These are phyloP conservation scores for Phasia obesa DNA, from an alignment of 2,888 invertebrate genomes.

Conservation along the genomic window DNA sequence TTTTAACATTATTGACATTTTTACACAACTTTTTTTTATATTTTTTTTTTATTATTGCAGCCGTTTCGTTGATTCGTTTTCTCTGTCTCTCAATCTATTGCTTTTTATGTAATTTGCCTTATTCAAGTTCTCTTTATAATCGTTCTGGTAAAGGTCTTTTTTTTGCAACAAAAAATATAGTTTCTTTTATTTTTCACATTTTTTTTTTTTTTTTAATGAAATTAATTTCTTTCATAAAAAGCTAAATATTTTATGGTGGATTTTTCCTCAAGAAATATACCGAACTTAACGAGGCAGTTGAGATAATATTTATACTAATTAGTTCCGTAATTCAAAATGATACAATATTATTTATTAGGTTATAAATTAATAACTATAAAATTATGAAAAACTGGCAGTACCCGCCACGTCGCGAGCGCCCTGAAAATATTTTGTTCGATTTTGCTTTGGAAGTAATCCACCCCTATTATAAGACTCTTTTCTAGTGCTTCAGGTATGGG, in stretches of 20 bases:
- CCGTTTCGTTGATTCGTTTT: not conserved
- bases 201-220: constrained; percentile 15
- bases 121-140: no score
- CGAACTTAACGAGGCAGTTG: constrained; percentile 20
- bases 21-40: constrained; percentile 36
- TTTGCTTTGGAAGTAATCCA: no score
- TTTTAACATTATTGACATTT: constrained; percentile 62
- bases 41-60: not conserved
- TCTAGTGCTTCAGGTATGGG: no score
- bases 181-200: not conserved
- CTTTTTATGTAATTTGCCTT: not conserved
- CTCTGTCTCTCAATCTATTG: not conserved
- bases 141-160: no score
- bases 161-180: no score
- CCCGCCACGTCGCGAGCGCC: no score
- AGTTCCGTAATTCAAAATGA: constrained; percentile 50
- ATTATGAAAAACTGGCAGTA: no score
- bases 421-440: no score
- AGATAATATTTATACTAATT: constrained; percentile 50
- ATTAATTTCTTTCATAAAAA: constrained; percentile 24
- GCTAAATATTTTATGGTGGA: constrained; percentile 32
- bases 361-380: no score
- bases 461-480: no score
- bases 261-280: constrained; percentile 27
- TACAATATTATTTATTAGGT: no score